Evolutionary conservation across 2,113 vertebrate genomes (phyloP).

Genomic region (Cephalopterus ornatus): DNA sequence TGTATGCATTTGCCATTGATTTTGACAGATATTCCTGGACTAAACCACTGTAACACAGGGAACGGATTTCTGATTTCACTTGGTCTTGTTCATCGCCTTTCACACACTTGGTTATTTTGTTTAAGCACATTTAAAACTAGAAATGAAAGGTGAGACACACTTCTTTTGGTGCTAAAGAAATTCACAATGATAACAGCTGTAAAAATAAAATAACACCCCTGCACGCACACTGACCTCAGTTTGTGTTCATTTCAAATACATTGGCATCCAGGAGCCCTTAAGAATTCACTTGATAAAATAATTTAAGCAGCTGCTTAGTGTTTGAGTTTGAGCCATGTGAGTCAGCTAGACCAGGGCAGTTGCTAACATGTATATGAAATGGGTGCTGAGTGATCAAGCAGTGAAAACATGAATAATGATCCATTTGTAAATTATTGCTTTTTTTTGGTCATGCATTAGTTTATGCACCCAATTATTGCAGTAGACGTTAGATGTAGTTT

Average conservation of each 20-base stretch:
- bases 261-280: not conserved
- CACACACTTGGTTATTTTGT: not conserved
- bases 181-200: not conserved
- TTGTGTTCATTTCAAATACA: not conserved
- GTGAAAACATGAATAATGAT: not conserved
- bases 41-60: not conserved
- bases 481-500: not conserved
- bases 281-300: not conserved
- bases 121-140: not conserved
- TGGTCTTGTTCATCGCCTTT: not conserved
- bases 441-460: not conserved
- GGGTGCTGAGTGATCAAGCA: rapidly evolving
- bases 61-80: not conserved
- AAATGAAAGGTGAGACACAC: not conserved
- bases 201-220: not conserved
- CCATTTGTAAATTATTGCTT: conserved; percentile 37
- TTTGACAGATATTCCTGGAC: not conserved
- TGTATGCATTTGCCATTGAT: not conserved
- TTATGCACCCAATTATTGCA: conserved; percentile 30
- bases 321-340: not conserved
- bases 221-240: not conserved
- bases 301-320: not conserved
- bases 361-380: not conserved
- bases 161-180: not conserved
- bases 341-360: not conserved